A percentile compares a stretch with the other conserved stretches of the same genome.
These are phyloP conservation scores for Apodemia zela DNA, from an alignment of 2,888 invertebrate species.

Conservation along the genomic window DNA sequence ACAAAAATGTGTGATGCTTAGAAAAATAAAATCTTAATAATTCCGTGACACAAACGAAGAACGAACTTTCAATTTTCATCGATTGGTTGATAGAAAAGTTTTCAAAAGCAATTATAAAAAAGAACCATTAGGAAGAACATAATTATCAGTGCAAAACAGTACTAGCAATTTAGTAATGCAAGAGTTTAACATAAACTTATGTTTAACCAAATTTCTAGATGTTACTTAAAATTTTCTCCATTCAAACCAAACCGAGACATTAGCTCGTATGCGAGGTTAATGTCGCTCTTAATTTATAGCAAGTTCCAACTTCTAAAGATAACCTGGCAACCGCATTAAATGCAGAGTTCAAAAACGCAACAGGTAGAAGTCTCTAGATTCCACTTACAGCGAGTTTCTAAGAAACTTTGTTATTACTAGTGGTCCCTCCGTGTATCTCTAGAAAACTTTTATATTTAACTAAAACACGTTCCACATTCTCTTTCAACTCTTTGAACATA, in stretches of 20 bases:
- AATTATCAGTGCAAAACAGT: too few species aligned
- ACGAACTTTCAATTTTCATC: too few species aligned
- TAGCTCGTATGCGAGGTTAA: not conserved
- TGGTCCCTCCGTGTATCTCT: not conserved
- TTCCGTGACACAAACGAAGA: too few species aligned
- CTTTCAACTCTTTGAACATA: not conserved
- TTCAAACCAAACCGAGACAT: not conserved
- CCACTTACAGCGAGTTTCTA: constrained; percentile 3
- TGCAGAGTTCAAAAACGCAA: constrained; percentile 6
- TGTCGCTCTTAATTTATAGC: not conserved
- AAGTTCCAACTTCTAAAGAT: not conserved
- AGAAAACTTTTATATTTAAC: constrained; percentile 13
- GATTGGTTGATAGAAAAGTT: too few species aligned
- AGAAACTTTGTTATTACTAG: constrained; percentile 11
- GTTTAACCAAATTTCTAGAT: too few species aligned
- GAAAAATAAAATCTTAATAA: too few species aligned
- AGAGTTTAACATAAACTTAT: too few species aligned
- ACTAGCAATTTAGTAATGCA: too few species aligned
- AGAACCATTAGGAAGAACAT: too few species aligned
- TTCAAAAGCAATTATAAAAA: too few species aligned
- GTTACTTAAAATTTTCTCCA: not conserved
- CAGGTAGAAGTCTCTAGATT: constrained; percentile 9
- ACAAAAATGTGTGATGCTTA: too few species aligned
- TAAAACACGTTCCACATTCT: not conserved
- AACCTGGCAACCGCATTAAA: constrained; percentile 1